Evolutionary conservation across 2,113 vertebrate genomes (phyloP).

Genomic region (Telmatochromis brichardi): DNA sequence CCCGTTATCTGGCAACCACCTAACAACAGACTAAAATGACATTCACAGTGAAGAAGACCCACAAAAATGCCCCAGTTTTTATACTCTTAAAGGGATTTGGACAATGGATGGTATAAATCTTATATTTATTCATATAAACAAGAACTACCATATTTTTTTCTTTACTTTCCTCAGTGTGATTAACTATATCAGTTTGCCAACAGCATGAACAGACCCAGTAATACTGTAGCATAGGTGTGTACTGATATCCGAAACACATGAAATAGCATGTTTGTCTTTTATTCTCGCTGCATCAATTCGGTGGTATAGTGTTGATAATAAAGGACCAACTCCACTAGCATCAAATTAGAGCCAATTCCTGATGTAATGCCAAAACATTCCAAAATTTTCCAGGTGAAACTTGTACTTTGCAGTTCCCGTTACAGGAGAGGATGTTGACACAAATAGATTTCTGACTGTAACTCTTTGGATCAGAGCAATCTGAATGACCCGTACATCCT

Average conservation of each 20-base stretch:
- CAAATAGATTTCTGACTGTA: background rate
- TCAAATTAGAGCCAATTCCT: background rate
- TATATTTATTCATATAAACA: background rate
- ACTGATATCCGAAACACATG: background rate
- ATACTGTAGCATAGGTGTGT: background rate
- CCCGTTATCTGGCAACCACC: background rate
- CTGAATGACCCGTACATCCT: background rate
- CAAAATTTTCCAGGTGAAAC: background rate
- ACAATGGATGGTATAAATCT: background rate
- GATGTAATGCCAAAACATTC: background rate
- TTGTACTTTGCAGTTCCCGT: background rate
- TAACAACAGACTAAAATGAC: background rate
- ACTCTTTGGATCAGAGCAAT: background rate
- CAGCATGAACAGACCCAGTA: background rate
- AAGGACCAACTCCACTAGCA: background rate
- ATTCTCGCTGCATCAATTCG: background rate
- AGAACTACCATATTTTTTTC: no score
- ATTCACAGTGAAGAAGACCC: background rate
- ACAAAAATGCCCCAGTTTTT: background rate
- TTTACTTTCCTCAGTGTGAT: background rate
- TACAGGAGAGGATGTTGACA: background rate
- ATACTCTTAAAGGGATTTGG: background rate
- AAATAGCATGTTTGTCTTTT: background rate
- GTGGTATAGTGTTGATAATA: background rate
- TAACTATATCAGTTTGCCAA: background rate